Evolutionary conservation across 2,113 vertebrate species (phyloP).

Genomic region (Hystrix brachyura): DNA sequence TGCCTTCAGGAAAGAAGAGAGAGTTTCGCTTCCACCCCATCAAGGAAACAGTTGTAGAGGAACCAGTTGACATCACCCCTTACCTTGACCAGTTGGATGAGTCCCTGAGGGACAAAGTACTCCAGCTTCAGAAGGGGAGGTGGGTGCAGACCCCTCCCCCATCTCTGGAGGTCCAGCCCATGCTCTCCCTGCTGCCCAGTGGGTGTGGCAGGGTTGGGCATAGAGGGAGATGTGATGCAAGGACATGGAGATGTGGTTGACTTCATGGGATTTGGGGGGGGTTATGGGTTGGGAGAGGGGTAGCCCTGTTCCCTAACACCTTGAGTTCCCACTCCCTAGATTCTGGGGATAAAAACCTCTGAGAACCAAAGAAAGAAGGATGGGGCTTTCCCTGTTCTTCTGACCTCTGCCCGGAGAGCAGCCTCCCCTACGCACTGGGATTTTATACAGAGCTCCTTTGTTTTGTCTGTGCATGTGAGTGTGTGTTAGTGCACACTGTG

Average conservation of each 20-base stretch:
- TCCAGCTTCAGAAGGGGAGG: slow-evolving; percentile 97
- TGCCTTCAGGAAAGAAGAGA: slow-evolving; percentile 93
- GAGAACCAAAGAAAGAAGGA: not conserved
- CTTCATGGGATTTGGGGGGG: not conserved
- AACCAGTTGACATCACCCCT: slow-evolving; percentile 96
- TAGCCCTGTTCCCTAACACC: not conserved
- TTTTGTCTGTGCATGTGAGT: not conserved
- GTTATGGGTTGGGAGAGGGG: not conserved
- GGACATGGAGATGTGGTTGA: accelerated
- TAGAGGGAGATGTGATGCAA: not conserved
- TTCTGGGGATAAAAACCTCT: not conserved
- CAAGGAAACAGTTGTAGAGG: slow-evolving; percentile 95
- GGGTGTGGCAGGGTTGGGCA: no score
- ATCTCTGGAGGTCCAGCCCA: not conserved
- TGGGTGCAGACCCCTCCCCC: slow-evolving; percentile 63
- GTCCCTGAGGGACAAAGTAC: slow-evolving; percentile 95
- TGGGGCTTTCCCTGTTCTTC: not conserved
- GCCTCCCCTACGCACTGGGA: not conserved
- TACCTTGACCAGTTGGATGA: slow-evolving; percentile 98
- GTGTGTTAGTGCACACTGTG: not conserved
- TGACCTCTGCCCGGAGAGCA: slow-evolving; percentile 5
- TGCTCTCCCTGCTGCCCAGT: not conserved
- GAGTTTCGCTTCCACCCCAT: slow-evolving; percentile 98
- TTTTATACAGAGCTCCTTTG: not conserved
- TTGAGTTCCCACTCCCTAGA: not conserved